phyloP scores from a whole-genome alignment of 2,113 vertebrate genomes.

The Clarias macrocephalus region DNA sequence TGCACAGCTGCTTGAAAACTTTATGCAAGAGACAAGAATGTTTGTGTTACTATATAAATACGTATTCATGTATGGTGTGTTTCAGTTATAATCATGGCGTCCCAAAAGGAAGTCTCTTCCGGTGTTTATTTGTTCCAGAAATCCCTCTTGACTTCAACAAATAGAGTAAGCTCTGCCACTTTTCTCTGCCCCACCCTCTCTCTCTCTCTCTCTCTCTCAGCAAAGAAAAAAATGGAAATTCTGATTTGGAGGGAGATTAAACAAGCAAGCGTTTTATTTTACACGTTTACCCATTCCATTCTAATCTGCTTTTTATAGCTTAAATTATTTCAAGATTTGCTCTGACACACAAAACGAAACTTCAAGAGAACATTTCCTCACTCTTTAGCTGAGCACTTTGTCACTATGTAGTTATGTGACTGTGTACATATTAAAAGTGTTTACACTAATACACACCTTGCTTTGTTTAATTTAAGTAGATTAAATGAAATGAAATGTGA shows the following conservation, averaged over 20 bases:
- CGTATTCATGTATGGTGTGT: constrained; percentile 52
- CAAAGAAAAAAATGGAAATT: constrained; percentile 35
- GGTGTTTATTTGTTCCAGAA: constrained; percentile 70
- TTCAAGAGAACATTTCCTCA: constrained; percentile 43
- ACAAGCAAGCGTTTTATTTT: constrained; percentile 38
- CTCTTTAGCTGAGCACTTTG: constrained; percentile 21
- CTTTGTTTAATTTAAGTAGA: background rate
- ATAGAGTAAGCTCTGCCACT: constrained; percentile 47
- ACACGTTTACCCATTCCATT: constrained; percentile 31
- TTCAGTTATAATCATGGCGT: constrained; percentile 57
- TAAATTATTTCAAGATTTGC: constrained; percentile 34
- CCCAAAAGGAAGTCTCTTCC: constrained; percentile 62
- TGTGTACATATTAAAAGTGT: constrained; percentile 41
- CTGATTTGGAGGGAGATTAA: constrained; percentile 33
- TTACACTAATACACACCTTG: constrained; percentile 26
- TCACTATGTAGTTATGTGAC: constrained; percentile 3
- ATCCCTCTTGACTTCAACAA: constrained; percentile 57
- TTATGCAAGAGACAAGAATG: constrained; percentile 59
- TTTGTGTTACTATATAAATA: constrained; percentile 62
- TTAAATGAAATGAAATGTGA: constrained; percentile 17
- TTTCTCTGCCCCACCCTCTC: background rate
- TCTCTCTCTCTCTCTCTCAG: background rate
- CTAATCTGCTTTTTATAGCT: constrained; percentile 44
- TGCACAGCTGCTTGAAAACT: constrained; percentile 44
- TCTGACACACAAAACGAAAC: constrained; percentile 37